phyloP scores from a whole-genome alignment of 2,888 invertebrate genomes.

The Taphrorychus bicolor region DNA sequence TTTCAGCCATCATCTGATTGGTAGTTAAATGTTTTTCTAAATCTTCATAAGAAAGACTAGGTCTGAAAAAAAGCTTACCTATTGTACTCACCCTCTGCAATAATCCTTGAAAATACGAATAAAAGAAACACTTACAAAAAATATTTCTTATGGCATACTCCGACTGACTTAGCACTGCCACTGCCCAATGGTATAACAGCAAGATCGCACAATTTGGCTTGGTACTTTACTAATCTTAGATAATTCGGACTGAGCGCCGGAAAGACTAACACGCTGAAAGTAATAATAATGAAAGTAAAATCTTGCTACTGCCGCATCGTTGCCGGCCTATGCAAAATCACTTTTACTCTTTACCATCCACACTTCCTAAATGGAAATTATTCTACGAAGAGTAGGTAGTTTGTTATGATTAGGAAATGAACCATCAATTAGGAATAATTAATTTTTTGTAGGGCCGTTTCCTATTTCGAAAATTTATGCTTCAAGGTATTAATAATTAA shows the following conservation, averaged over 20 bases:
- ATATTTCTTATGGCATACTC: conserved; percentile 50
- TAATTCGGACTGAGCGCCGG: conserved; percentile 54
- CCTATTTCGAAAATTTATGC: no score
- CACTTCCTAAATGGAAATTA: neutral
- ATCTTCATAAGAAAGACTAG: conserved; percentile 6
- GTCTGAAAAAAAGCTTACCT: conserved; percentile 9
- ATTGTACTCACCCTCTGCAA: neutral
- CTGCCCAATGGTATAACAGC: conserved; percentile 47
- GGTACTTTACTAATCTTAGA: conserved; percentile 53
- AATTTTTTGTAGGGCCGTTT: no score
- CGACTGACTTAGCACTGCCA: conserved; percentile 38
- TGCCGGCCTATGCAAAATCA: conserved; percentile 23
- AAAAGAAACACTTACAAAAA: conserved; percentile 47
- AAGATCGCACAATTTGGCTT: conserved; percentile 52
- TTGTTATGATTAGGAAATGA: neutral
- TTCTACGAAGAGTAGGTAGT: neutral
- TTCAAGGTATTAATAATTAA: no score
- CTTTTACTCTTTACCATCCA: conserved; percentile 22
- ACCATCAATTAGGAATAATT: neutral
- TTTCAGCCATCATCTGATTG: conserved; percentile 34
- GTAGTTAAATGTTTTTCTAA: neutral
- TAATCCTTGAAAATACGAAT: neutral
- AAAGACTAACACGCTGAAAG: conserved; percentile 55
- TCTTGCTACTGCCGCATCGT: conserved; percentile 32
- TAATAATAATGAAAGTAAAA: conserved; percentile 58